Percentiles rank a stretch among this genome's conserved stretches.
These are phyloP conservation scores for Cephalopholis sonnerati DNA, from an alignment of 2,113 vertebrate genomes.

Conservation along the genomic window DNA sequence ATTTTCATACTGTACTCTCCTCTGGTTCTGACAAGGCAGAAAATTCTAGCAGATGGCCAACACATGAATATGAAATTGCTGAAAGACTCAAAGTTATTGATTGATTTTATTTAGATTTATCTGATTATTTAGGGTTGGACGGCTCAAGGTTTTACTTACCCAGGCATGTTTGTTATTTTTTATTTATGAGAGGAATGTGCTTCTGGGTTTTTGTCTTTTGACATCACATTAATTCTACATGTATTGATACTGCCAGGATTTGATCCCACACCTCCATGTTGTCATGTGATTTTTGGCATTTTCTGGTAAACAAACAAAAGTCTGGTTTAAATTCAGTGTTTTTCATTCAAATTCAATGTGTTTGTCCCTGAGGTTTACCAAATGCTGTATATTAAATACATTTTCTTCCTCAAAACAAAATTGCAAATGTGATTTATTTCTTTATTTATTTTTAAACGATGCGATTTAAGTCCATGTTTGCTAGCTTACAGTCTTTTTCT, in stretches of 20 bases:
- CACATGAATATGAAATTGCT: not conserved
- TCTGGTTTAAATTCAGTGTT: not conserved
- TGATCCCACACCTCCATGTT: not conserved
- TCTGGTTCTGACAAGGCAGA: slow-evolving; percentile 13
- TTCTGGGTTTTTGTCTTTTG: not conserved
- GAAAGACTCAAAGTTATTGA: not conserved
- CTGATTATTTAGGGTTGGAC: not conserved
- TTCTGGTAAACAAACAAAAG: not conserved
- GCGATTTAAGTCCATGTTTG: not conserved
- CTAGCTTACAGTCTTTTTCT: too few relatives aligned
- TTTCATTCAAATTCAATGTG: not conserved
- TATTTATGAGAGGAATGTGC: not conserved
- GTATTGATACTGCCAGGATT: not conserved
- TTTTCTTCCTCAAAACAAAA: not conserved
- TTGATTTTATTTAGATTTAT: too few relatives aligned
- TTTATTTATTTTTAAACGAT: not conserved
- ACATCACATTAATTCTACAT: not conserved
- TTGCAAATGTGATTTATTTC: too few relatives aligned
- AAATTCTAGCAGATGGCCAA: slow-evolving; percentile 28
- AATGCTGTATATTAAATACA: not conserved
- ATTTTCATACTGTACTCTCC: slow-evolving; percentile 26
- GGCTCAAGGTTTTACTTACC: not conserved
- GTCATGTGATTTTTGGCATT: not conserved
- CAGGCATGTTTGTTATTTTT: not conserved
- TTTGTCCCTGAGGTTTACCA: not conserved